phyloP scores from a whole-genome alignment of 2,888 invertebrate species.

The Ariolimax columbianus region DNA sequence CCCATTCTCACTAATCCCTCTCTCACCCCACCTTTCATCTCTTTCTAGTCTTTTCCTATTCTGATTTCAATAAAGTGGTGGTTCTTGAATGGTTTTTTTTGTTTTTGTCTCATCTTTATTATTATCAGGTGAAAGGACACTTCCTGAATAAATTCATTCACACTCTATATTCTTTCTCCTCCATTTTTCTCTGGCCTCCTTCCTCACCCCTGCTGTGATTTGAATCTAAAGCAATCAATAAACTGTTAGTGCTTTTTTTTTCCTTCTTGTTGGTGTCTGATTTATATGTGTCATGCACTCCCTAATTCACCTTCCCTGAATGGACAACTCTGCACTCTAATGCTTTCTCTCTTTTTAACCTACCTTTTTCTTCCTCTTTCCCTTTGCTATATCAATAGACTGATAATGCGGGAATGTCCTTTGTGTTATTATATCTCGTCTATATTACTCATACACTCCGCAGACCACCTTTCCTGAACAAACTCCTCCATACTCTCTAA shows the following conservation, averaged over 20 bases:
- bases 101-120: background rate
- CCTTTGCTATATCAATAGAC: no score
- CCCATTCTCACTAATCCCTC: no score
- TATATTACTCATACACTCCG: background rate
- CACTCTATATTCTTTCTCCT: background rate
- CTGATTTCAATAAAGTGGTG: no score
- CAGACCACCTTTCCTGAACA: background rate
- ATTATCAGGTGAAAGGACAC: background rate
- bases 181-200: background rate
- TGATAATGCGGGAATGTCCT: background rate
- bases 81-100: no score
- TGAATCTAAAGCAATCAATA: constrained; percentile 35
- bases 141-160: background rate
- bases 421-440: background rate
- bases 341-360: no score
- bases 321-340: no score
- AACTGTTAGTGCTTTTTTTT: constrained; percentile 29
- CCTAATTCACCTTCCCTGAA: no score
- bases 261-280: no score
- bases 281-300: no score
- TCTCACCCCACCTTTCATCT: no score
- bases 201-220: background rate
- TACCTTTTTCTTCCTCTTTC: no score
- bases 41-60: no score
- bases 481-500: background rate